A percentile compares a stretch with the other conserved stretches of the same genome.
phyloP scores from a whole-genome alignment of 1,140 invertebrate species.

The Brachionus asplanchnoidis region DNA sequence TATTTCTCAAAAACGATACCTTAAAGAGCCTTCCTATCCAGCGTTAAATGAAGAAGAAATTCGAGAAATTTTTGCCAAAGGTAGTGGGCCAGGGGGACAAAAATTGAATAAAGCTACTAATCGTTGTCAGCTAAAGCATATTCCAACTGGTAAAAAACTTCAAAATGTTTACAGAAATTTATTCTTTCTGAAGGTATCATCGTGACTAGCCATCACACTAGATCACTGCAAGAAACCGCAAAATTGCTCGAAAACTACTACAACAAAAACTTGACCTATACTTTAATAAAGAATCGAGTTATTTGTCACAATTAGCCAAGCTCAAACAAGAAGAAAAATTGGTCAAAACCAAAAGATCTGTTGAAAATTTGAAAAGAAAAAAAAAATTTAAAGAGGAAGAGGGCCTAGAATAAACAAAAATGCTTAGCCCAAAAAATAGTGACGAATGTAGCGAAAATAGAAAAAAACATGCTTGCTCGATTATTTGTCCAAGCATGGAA shows the following conservation, averaged over 20 bases:
- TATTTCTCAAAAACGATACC: neutral
- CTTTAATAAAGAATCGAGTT: conserved; percentile 68
- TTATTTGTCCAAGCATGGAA: conserved; percentile 18
- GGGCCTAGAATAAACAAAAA: neutral
- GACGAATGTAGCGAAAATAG: neutral
- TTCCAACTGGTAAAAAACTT: conserved; percentile 64
- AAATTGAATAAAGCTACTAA: conserved; percentile 77
- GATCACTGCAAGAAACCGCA: conserved; percentile 70
- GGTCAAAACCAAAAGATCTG: conserved; percentile 44
- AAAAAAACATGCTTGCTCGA: conserved; percentile 16
- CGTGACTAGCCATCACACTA: conserved; percentile 73
- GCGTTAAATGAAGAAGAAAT: conserved; percentile 69
- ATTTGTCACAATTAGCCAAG: conserved; percentile 65
- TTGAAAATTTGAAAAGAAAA: conserved; percentile 39
- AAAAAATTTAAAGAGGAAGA: conserved; percentile 19
- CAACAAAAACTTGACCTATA: conserved; percentile 68
- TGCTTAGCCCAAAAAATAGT: neutral
- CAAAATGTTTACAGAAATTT: neutral
- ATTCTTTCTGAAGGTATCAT: conserved; percentile 61
- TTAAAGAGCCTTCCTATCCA: conserved; percentile 29
- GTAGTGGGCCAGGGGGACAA: conserved; percentile 79
- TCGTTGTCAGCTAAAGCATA: conserved; percentile 75
- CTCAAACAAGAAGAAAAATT: conserved; percentile 57
- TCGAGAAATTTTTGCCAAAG: conserved; percentile 71
- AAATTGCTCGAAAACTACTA: conserved; percentile 66